phyloP scores from a whole-genome alignment of 1,140 invertebrate species.

The Drosophila equinoxialis region DNA sequence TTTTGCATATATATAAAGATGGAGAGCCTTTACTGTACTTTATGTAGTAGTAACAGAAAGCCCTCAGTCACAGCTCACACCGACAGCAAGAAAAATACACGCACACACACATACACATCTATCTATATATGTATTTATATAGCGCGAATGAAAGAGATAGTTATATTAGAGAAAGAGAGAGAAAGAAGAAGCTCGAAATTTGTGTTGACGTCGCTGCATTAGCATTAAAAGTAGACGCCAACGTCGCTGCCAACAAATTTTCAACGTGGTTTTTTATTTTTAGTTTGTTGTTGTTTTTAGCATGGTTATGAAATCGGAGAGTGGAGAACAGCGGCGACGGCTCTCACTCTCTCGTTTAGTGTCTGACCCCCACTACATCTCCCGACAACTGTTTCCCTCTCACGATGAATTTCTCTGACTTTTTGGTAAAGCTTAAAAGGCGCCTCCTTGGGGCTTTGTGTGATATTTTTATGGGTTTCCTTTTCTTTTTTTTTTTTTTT shows the following conservation, averaged over 20 bases:
- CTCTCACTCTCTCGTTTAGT: slow-evolving; percentile 21
- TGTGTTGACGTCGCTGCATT: slow-evolving; percentile 13
- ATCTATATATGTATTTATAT: neutral
- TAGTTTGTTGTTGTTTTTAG: slow-evolving; percentile 41
- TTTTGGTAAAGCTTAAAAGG: slow-evolving; percentile 12
- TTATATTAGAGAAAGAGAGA: slow-evolving; percentile 18
- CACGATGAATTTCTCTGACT: neutral
- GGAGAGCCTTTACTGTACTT: slow-evolving; percentile 37
- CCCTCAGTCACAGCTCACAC: slow-evolving; percentile 3
- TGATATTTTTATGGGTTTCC: neutral
- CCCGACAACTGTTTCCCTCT: slow-evolving; percentile 23
- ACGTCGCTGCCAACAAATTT: slow-evolving; percentile 47
- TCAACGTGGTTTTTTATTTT: slow-evolving; percentile 69
- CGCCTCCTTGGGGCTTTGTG: slow-evolving; percentile 13
- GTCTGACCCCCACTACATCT: neutral
- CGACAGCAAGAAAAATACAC: neutral
- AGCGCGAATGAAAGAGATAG: slow-evolving; percentile 21
- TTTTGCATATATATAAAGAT: neutral
- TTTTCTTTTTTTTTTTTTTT: neutral
- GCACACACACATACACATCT: neutral
- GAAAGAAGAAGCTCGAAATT: slow-evolving; percentile 7
- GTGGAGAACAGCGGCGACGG: slow-evolving; percentile 19
- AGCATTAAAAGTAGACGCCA: slow-evolving; percentile 16
- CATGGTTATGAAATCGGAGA: slow-evolving; percentile 58
- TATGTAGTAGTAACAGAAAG: slow-evolving; percentile 5